Base-by-base conservation (phyloP, 1,140 invertebrate species). In the Tigriopus japonicus region DNA sequence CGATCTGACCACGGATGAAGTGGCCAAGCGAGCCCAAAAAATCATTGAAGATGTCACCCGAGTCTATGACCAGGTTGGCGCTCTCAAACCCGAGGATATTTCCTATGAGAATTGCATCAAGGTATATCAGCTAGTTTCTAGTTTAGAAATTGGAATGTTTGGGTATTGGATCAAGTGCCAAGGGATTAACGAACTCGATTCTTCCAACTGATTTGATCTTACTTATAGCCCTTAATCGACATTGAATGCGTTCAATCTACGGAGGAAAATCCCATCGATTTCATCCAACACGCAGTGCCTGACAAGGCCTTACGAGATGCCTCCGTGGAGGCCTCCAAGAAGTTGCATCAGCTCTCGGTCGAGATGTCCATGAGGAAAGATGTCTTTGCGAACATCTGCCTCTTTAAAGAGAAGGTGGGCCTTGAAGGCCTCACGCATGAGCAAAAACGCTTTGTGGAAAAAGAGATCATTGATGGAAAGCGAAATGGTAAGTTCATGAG, bases 311-410 rank as follows among this genome's bases (percentile, higher is more conserved):
- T 76, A 6, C 64, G 75, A 42, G 74, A 76, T 66, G 72, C 73
- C n/a, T 74, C 74, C 64, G 70, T 71, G 19, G 70, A 69, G 45
- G 74, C 73, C 35, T 73, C 75, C 60, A 71, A 73, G 56, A 72
- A 71, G 62, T 59, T 77, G 3, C 71, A 73, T 6, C 74, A 75
- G 51, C 74, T 75, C 71, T 71, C 75, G 68, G 73, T 77, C 19
- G 75, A 76, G 66, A 71, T 75, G 65, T 76, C 73, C 65, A 77
- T 78, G 75, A 65, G 75, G 43, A 73, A 75, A 63, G 76, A 77
- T 67, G 69, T 78, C 7, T 78, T 77, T 70, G 71, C 76, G 61
- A 68, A 71, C 41, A 62, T 77, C 21, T 67, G 73, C 55, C 67
- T 68, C 13, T 70, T 71, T 55, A 64, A 71, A 42, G 69, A 72